Percentiles rank a stretch among this genome's conserved stretches.
Evolutionary conservation across 2,797 vertebrate genomes (phyloP).

Genomic region (Peromyscus eremicus): DNA sequence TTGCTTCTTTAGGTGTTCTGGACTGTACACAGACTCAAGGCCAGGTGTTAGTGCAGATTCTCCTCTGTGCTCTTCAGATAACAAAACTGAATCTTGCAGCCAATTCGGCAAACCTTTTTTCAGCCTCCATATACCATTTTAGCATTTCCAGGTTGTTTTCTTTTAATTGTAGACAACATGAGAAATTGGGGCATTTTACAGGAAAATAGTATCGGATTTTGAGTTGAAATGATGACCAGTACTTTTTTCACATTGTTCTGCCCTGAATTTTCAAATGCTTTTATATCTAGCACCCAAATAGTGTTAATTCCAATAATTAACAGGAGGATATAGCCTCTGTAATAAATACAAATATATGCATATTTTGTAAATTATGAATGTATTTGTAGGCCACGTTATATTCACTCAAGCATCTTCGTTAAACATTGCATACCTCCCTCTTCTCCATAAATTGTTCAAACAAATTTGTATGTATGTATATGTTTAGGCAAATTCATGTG

Average conservation of each 20-base stretch:
- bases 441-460: not conserved
- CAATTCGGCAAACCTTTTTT: conserved; percentile 77
- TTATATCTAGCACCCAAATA: not conserved
- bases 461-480: not conserved
- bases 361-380: not conserved
- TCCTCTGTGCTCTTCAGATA: conserved; percentile 81
- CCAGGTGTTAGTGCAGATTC: conserved; percentile 81
- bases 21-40: conserved; percentile 68
- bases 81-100: conserved; percentile 78
- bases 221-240: conserved; percentile 56
- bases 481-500: not conserved
- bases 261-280: conserved; percentile 49
- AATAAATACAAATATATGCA: not conserved
- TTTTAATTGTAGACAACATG: conserved; percentile 74
- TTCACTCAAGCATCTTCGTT: not conserved
- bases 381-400: not conserved
- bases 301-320: conserved; percentile 8
- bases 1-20: conserved; percentile 80
- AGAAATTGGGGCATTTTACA: conserved; percentile 48
- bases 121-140: conserved; percentile 39
- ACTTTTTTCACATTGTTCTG: conserved; percentile 9
- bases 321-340: not conserved
- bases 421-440: not conserved
- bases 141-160: conserved; percentile 64
- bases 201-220: not conserved